These are phyloP conservation scores for Limosa lapponica DNA, from an alignment of 2,797 vertebrate species.

Conservation along the genomic window DNA sequence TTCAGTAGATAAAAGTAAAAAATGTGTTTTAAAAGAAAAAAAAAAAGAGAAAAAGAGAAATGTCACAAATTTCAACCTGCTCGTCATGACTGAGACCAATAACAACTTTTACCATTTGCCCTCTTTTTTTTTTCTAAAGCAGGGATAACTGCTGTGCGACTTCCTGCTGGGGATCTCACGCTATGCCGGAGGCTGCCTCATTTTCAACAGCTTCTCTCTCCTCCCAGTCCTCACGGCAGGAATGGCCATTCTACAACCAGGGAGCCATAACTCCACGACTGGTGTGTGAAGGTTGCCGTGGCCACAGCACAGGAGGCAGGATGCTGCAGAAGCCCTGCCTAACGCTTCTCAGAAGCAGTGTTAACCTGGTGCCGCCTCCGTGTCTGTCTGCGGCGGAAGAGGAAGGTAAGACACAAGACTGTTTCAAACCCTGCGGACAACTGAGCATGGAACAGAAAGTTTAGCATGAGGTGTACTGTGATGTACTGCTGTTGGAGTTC, in stretches of 20 bases:
- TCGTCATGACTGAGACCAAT: neutral
- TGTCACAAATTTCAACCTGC: neutral
- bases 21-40: neutral
- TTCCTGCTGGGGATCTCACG: neutral
- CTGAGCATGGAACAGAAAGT: neutral
- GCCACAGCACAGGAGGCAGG: neutral
- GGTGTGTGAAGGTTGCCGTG: slow-evolving; percentile 6
- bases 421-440: neutral
- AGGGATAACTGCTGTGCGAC: neutral
- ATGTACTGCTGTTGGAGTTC: neutral
- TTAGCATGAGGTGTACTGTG: neutral
- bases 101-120: neutral
- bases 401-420: neutral
- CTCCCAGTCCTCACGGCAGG: neutral
- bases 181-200: neutral
- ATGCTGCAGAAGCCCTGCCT: neutral
- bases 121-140: neutral
- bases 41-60: neutral
- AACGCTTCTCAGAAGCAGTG: neutral
- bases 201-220: slow-evolving; percentile 21
- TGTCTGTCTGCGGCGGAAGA: neutral
- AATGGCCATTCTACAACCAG: neutral
- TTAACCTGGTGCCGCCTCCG: neutral
- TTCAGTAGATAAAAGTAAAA: neutral
- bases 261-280: neutral